Base-by-base conservation (phyloP, 2,797 vertebrate genomes). In the Macroramphosus scolopax region DNA sequence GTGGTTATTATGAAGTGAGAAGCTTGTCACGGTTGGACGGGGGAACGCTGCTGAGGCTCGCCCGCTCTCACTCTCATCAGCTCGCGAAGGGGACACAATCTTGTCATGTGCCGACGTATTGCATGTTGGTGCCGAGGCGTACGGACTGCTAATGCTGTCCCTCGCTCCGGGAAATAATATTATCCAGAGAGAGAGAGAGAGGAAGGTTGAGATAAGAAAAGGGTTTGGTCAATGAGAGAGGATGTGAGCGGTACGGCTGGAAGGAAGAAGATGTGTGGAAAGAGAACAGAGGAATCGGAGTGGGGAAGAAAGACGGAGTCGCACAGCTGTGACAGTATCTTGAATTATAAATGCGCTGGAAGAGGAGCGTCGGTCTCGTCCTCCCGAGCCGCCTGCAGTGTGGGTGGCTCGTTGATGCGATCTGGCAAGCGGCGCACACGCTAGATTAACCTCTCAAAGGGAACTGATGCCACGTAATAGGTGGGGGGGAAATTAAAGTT, bases 331-430 rank as follows among this genome's bases (percentile, higher is more conserved):
- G 77, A 72, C 76, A 80, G 59, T 64, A 44, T 74, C 68, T 63
- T 86, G 72, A 85, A 86, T 86, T 80, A 85, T 86, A 75, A 84
- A 85, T 87, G 78, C 63, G 70, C 53, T 77, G 72, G 62, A 84
- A 77, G 80, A 37, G 45, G 63, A 59, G 68, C 64, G 18, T n/a
- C 31, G 71, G 71, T 58, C 51, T 82, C 66, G 71, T 56, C 57
- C 74, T 69, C 57, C n/a, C 8, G n/a, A 46, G 55, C 60, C 54
- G 68, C 54, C 68, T 65, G 63, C 68, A 59, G 78, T 75, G 85
- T 83, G 83, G 74, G 75, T 49, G 77, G 67, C 42, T 82, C 76
- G 68, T 69, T 80, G 77, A 82, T 79, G 75, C 40, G 28, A 78
- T 77, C 57, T 63, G 74, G 56, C 80, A 78, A 59, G 51, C 52